These are phyloP conservation scores for Tubulanus polymorphus DNA, from an alignment of 2,888 invertebrate genomes.

Conservation along the genomic window DNA sequence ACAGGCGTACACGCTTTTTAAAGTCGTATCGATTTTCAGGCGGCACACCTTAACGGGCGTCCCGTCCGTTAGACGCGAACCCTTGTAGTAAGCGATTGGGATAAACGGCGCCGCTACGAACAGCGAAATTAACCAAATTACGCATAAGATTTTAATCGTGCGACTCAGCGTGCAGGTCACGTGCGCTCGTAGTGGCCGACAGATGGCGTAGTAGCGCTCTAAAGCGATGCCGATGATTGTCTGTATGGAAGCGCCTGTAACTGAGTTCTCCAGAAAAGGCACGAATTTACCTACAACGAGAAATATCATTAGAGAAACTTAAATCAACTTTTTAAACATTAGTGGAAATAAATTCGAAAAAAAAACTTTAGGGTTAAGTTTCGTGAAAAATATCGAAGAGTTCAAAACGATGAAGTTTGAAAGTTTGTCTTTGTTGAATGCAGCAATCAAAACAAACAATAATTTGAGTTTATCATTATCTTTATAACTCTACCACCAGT, in stretches of 20 bases:
- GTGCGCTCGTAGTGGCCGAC: conserved; percentile 73
- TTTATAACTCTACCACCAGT: too few relatives aligned
- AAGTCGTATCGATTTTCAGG: conserved; percentile 72
- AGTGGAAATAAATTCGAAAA: too few relatives aligned
- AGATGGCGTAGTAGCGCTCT: conserved; percentile 85
- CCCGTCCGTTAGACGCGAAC: conserved; percentile 70
- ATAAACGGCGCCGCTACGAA: conserved; percentile 67
- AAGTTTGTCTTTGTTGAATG: too few relatives aligned
- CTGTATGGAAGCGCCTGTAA: conserved; percentile 85
- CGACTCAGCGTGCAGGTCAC: conserved; percentile 50
- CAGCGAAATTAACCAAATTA: conserved; percentile 49
- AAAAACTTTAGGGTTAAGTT: too few relatives aligned
- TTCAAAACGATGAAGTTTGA: too few relatives aligned
- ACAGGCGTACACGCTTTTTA: conserved; percentile 77
- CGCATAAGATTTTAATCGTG: conserved; percentile 46
- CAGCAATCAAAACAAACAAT: too few relatives aligned
- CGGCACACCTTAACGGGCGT: conserved; percentile 72
- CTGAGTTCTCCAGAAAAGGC: conserved; percentile 85
- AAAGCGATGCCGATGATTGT: conserved; percentile 90
- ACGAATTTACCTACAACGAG: conserved; percentile 75
- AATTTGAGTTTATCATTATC: too few relatives aligned
- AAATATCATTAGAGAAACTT: too few relatives aligned
- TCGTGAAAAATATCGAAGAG: too few relatives aligned
- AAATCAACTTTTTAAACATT: too few relatives aligned
- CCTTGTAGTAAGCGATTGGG: conserved; percentile 71